Evolutionary conservation across 2,888 invertebrate species (phyloP), one percentile per base, ranked within the genome.

Genomic region (Carterocephalus palaemon): DNA sequence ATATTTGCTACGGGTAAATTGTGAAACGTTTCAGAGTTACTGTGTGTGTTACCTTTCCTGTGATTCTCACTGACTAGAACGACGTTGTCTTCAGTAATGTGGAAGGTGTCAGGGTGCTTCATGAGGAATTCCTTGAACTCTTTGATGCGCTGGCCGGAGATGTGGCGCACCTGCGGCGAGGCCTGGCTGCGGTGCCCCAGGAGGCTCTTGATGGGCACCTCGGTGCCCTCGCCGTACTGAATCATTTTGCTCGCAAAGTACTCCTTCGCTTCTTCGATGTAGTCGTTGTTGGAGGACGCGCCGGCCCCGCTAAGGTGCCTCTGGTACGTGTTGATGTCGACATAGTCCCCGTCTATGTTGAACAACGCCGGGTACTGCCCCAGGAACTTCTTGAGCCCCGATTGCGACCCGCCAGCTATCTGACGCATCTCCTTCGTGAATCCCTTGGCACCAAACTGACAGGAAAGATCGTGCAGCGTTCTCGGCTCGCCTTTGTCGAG

Each of bases 371-470:
- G 99, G 89, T 98, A 98, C 78, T 98, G 97, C 45, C 93, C 90
- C 68, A 99, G 90, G 87, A 99, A 99, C 84, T 98, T 98, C 82
- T 96, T 97, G 49, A 99, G 90, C 46, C 99, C 96, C 63, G 95
- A 95, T 84, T 98, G 98, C 60, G 97, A 97, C 62, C 97, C 97
- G 57, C 98, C 95, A 64, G 95, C 95, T 60, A 95, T 95, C 82
- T 96, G 96, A 62, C 97, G 89, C 98, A 99, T 99, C 88, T 99
- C 99, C 88, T 97, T 96, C 13, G 99, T 98, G 85, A 99, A 99
- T 60, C 97, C 98, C 82, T 98, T 97, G 60, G 98, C 98, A 67
- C 99, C 99, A 86, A 99, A 99, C 86, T 99, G 98, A 83, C 99
- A 99, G 75, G 97, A 97, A 62, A 99, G 90, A 88, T 99, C 99